A percentile compares a stretch with the other conserved stretches of the same genome.
Evolutionary conservation across 1,140 invertebrate genomes (phyloP).

Genomic region (Drosophila rhopaloa): DNA sequence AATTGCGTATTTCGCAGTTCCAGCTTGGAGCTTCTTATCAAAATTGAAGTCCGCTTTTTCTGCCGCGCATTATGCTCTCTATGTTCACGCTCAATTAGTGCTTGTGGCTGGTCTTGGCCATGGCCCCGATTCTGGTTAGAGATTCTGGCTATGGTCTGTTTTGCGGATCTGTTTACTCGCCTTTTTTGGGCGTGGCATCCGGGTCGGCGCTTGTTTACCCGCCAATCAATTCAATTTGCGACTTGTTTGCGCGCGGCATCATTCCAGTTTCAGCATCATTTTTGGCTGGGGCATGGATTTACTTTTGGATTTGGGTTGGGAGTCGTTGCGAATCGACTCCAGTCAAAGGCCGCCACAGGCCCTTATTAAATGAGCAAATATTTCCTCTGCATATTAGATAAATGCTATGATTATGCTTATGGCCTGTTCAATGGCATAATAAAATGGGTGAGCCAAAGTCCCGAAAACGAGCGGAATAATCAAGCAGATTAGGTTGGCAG

Average conservation of each 20-base stretch:
- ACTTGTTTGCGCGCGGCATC: conserved; percentile 52
- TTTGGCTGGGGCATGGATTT: conserved; percentile 14
- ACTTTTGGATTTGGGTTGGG: neutral
- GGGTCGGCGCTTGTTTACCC: conserved; percentile 47
- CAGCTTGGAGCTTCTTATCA: conserved; percentile 50
- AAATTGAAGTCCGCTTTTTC: conserved; percentile 42
- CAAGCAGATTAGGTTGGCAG: conserved; percentile 19
- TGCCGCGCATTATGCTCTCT: conserved; percentile 44
- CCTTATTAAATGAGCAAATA: conserved; percentile 62
- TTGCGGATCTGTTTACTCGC: conserved; percentile 18
- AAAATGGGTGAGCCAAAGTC: conserved; percentile 18
- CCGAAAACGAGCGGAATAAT: conserved; percentile 17
- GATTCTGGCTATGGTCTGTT: conserved; percentile 22
- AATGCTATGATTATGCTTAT: conserved; percentile 57
- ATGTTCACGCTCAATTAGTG: conserved; percentile 68
- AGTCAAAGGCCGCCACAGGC: conserved; percentile 28
- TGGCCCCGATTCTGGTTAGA: conserved; percentile 10
- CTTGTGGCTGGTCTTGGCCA: conserved; percentile 37
- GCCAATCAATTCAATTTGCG: conserved; percentile 67
- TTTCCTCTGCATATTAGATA: conserved; percentile 54
- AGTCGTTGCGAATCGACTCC: conserved; percentile 6
- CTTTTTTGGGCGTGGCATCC: conserved; percentile 25
- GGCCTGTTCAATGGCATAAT: conserved; percentile 42
- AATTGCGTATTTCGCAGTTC: conserved; percentile 54
- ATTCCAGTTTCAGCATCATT: conserved; percentile 37